These are phyloP conservation scores for Cavia aperea DNA, from an alignment of 2,113 vertebrate genomes.

Conservation along the genomic window DNA sequence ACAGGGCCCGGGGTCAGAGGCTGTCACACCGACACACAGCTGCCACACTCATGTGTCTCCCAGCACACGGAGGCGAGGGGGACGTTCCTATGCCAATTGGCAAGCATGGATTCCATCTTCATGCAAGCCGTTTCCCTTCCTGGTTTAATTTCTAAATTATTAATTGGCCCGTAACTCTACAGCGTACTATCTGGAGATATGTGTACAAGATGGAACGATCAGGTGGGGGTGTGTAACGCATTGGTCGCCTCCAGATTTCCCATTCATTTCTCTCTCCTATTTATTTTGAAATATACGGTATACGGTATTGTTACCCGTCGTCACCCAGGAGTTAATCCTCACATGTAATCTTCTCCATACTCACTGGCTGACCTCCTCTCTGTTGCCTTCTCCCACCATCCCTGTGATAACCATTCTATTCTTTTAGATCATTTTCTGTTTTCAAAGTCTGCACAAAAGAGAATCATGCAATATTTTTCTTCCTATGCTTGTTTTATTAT, in stretches of 20 bases:
- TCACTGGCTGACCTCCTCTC: too few relatives aligned
- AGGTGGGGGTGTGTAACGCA: accelerated
- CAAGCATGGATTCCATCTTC: accelerated
- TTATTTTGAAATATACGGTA: background rate
- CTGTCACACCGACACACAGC: too few relatives aligned
- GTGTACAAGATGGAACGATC: too few relatives aligned
- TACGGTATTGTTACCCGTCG: accelerated
- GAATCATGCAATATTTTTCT: background rate
- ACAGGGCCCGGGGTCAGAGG: accelerated
- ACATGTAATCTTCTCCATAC: accelerated
- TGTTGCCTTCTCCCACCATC: too few relatives aligned
- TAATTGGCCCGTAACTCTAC: background rate
- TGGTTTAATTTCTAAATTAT: background rate
- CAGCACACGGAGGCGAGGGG: accelerated
- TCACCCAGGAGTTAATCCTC: too few relatives aligned
- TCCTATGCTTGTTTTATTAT: background rate
- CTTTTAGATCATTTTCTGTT: background rate
- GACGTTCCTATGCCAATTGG: accelerated
- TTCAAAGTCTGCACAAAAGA: background rate
- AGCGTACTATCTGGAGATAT: accelerated
- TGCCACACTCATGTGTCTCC: background rate
- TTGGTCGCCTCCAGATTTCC: background rate
- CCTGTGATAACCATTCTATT: too few relatives aligned
- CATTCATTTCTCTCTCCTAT: background rate
- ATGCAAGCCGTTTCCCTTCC: background rate